Conservation (phyloP, 2,888 invertebrate species). For the Drosophila demipolita region DNA sequence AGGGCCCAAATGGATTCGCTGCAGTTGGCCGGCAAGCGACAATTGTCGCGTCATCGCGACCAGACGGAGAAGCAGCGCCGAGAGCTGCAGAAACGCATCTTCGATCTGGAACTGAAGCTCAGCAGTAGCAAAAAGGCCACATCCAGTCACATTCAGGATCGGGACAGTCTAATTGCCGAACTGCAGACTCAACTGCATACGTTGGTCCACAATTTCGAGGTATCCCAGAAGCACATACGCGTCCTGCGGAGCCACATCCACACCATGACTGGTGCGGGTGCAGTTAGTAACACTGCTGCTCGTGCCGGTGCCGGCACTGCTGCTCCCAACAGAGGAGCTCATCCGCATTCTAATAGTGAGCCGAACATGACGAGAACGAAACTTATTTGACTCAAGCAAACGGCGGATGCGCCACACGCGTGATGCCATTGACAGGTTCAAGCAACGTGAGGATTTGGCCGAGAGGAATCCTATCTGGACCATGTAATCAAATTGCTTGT, state of each 20-base stretch:
- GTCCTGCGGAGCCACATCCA: conserved; percentile 83
- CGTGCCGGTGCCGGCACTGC: background rate
- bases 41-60: conserved; percentile 82
- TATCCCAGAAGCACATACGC: conserved; percentile 84
- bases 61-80: conserved; percentile 82
- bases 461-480: background rate
- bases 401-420: conserved; percentile 31
- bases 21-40: conserved; percentile 75
- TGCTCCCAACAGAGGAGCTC: background rate
- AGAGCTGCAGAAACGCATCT: conserved; percentile 82
- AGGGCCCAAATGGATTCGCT: conserved; percentile 77
- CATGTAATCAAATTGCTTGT: conserved; percentile 67
- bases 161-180: conserved; percentile 83
- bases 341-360: conserved; percentile 35
- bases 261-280: conserved; percentile 64
- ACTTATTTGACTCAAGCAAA: conserved; percentile 12
- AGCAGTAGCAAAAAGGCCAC: conserved; percentile 83
- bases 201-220: conserved; percentile 83
- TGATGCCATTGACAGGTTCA: conserved; percentile 38
- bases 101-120: conserved; percentile 83
- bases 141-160: conserved; percentile 80
- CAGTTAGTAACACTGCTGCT: background rate
- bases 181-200: conserved; percentile 83
- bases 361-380: conserved; percentile 14
- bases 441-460: conserved; percentile 60